Base-by-base conservation (phyloP, 2,113 vertebrate genomes). In the Crotophaga sulcirostris region DNA sequence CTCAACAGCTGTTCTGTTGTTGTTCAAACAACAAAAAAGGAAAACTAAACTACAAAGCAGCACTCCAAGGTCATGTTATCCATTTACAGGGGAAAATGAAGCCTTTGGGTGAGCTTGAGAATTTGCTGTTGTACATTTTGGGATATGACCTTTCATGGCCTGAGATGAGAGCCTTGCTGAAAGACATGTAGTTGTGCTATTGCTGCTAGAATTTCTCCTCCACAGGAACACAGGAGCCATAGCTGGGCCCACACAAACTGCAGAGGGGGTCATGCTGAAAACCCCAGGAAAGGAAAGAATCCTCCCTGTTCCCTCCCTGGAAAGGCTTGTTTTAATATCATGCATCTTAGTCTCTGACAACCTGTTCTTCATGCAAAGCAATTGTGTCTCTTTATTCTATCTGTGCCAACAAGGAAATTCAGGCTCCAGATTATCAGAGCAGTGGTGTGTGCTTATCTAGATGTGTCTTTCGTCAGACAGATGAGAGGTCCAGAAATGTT, bases 11-110 rank as follows among this genome's bases (percentile, higher is more conserved):
- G 69, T 87, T 92, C 47, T 23, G 93, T 87, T 96, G 49, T 93
- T 91, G 67, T 95, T 84, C 73, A 55, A 59, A 28, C 36, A 55
- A 64, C n/a, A 70, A 69, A 64, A 64, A 60, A 74, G 44, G 14
- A 79, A 77, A 75, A 36, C 19, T 19, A 63, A 79, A 52, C 18
- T 87, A 59, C 73, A 84, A 34, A 74, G n/a, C 75, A 66, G 28
- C 11, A 21, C 40, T 87, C 84, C 81, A 96, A 95, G 70, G 73
- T 59, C 38, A 42, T 52, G 49, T 90, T 93, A 92, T 84, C 96
- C 36, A 62, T 67, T 94, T 44, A 75, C 4, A 1, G 47, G 26
- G 29, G 17, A 4, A 81, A 56, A 40, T 26, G 67, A 89, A 84
- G 28, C 25, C 28, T 96, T 84, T 89, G 19, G 58, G 66, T 33